Percentiles rank a stretch among this genome's conserved stretches.
phyloP scores from a whole-genome alignment of 2,797 vertebrate species.

The Gallinago nigripennis region DNA sequence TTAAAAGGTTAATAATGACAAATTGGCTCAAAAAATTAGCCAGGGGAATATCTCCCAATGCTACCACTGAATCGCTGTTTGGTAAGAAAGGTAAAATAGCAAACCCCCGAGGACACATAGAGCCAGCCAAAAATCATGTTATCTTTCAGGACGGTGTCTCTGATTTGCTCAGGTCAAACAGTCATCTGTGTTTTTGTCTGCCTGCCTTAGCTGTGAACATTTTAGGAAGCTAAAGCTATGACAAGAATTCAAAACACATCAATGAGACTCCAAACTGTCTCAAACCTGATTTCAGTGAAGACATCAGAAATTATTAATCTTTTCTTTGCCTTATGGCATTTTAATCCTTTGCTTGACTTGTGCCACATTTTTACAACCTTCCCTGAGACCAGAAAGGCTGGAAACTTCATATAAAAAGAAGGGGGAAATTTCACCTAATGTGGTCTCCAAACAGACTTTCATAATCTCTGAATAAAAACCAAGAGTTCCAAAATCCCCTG shows the following conservation, averaged over 20 bases:
- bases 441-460: background rate
- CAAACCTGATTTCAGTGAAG: background rate
- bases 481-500: background rate
- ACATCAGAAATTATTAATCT: background rate
- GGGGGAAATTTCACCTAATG: background rate
- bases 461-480: background rate
- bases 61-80: background rate
- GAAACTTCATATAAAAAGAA: background rate
- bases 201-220: background rate
- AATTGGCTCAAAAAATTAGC: background rate
- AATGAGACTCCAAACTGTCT: background rate
- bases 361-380: background rate
- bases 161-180: background rate
- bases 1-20: background rate
- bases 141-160: background rate
- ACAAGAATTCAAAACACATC: constrained; percentile 24
- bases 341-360: background rate
- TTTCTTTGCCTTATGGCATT: background rate
- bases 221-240: background rate
- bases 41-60: background rate
- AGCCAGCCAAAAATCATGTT: background rate
- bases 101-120: background rate
- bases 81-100: background rate
- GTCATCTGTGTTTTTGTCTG: background rate
- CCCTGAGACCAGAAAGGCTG: background rate